phyloP scores from a whole-genome alignment of 2,113 vertebrate genomes.

The Trogon melanurus region DNA sequence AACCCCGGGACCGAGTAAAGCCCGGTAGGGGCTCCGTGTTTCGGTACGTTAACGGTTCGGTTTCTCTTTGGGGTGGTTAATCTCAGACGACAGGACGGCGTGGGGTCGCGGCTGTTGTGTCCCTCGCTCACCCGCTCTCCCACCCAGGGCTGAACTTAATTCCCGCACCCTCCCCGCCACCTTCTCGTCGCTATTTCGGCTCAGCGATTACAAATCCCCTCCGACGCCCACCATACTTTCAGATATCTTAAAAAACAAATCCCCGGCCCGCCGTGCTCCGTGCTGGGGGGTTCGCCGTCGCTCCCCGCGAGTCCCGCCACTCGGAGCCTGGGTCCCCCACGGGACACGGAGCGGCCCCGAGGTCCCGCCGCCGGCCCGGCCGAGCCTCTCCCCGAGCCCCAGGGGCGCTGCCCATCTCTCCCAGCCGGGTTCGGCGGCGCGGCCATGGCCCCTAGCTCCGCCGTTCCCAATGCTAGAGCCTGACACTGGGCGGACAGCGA shows the following conservation, averaged over 20 bases:
- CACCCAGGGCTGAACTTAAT: neutral
- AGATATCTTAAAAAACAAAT: neutral
- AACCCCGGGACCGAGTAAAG: neutral
- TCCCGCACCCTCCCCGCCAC: neutral
- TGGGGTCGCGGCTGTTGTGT: neutral
- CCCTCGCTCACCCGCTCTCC: neutral
- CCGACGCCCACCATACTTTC: neutral
- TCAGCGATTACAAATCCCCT: neutral
- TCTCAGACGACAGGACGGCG: rapidly evolving
- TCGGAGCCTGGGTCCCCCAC: neutral
- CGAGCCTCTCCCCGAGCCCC: neutral
- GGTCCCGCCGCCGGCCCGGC: neutral
- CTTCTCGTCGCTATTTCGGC: neutral
- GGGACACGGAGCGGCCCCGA: neutral
- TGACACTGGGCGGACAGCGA: rapidly evolving
- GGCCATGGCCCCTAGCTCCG: neutral
- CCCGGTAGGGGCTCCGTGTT: neutral
- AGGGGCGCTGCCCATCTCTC: neutral
- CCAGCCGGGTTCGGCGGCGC: neutral
- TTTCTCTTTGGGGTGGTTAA: neutral
- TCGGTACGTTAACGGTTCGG: neutral
- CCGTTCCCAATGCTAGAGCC: rapidly evolving
- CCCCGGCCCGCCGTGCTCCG: neutral
- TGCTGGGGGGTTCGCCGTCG: neutral
- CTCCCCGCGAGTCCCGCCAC: neutral